A percentile compares a stretch with the other conserved stretches of the same genome.
phyloP scores from a whole-genome alignment of 35 echinoderm and acorn worm genomes.

The Stichopus chloronotus region DNA sequence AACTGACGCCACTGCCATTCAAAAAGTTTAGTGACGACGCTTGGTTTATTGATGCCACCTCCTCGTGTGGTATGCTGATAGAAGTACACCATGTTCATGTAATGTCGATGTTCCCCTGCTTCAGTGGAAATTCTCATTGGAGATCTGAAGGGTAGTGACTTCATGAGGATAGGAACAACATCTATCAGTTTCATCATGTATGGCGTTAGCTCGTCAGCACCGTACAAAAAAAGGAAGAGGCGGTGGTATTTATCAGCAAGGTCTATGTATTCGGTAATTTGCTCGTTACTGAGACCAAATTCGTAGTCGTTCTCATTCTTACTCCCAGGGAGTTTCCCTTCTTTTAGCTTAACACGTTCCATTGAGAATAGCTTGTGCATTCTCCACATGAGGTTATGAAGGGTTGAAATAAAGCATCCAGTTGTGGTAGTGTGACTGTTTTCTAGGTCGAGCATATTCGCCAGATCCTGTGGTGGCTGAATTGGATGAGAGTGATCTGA shows the following conservation, averaged over 20 bases:
- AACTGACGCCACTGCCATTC: constrained; percentile 47
- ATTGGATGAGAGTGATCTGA: not conserved
- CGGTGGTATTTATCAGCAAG: constrained; percentile 53
- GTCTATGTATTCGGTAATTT: constrained; percentile 7
- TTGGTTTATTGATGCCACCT: constrained; percentile 47
- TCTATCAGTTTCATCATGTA: constrained; percentile 68
- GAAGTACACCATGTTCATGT: too few relatives aligned
- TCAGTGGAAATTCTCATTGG: constrained; percentile 60
- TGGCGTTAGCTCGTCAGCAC: constrained; percentile 27
- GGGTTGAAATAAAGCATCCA: not conserved
- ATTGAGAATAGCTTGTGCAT: constrained; percentile 27
- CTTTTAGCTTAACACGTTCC: not conserved
- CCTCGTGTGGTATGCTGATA: constrained; percentile 58
- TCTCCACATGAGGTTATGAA: constrained; percentile 17
- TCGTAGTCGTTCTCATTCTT: constrained; percentile 21
- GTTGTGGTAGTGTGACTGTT: not conserved
- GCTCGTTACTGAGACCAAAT: constrained; percentile 16
- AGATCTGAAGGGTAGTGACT: constrained; percentile 51
- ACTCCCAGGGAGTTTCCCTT: not conserved
- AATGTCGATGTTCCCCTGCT: too few relatives aligned
- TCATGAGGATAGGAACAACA: constrained; percentile 42
- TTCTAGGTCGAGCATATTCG: not conserved
- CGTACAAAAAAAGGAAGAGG: constrained; percentile 44
- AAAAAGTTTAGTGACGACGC: constrained; percentile 32
- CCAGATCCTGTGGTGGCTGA: not conserved